Conservation (phyloP, 2,888 invertebrate species). For the Meghimatium bilineatum region DNA sequence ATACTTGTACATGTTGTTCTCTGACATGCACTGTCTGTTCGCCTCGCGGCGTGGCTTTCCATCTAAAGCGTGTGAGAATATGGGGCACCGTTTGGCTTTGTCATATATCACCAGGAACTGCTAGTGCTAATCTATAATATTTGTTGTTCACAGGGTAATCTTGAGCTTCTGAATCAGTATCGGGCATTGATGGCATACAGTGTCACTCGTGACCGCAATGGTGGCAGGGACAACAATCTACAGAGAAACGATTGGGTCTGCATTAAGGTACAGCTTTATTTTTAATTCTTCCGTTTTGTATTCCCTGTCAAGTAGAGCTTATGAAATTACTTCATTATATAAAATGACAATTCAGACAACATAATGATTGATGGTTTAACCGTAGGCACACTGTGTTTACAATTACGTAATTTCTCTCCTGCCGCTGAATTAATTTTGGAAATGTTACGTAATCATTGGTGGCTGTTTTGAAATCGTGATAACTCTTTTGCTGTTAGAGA, state of each 20-base stretch:
- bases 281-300: background rate
- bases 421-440: background rate
- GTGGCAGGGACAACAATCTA: constrained; percentile 55
- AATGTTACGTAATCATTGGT: too few species aligned
- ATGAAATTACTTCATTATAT: background rate
- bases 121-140: background rate
- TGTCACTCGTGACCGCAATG: constrained; percentile 61
- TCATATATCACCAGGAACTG: background rate
- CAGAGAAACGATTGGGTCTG: constrained; percentile 77
- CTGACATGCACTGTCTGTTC: constrained; percentile 30
- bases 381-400: too few species aligned
- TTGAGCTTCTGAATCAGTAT: constrained; percentile 69
- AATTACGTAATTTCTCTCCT: too few species aligned
- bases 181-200: constrained; percentile 69
- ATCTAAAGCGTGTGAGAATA: constrained; percentile 35
- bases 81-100: constrained; percentile 12
- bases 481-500: too few species aligned
- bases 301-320: background rate
- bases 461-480: too few species aligned
- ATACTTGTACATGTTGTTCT: constrained; percentile 10
- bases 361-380: background rate
- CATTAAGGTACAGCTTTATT: constrained; percentile 70
- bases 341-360: background rate
- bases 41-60: constrained; percentile 49
- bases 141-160: constrained; percentile 59